phyloP scores from a whole-genome alignment of 1,140 invertebrate species.

The Brachionus manjavacas region DNA sequence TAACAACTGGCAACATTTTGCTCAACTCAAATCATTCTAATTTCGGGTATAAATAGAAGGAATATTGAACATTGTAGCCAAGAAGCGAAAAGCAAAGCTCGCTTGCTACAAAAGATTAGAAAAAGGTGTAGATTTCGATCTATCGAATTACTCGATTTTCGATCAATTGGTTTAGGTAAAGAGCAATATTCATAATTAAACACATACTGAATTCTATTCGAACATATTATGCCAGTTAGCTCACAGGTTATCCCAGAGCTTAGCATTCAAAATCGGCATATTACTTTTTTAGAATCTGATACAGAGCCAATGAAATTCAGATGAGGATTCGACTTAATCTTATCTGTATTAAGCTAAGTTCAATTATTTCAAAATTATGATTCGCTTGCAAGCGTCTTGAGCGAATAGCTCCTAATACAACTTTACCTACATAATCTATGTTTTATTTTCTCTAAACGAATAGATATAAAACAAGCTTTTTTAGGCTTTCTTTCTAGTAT shows the following conservation, averaged over 20 bases:
- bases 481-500: background rate
- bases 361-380: conserved; percentile 6
- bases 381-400: background rate
- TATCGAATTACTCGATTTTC: background rate
- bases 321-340: background rate
- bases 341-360: background rate
- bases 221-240: background rate
- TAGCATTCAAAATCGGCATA: background rate
- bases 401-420: background rate
- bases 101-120: background rate
- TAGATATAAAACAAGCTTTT: background rate
- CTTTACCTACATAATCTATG: background rate
- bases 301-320: background rate
- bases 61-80: background rate
- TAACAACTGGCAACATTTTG: background rate
- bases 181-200: background rate
- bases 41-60: background rate
- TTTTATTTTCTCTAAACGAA: background rate
- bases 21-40: background rate
- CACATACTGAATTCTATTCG: background rate
- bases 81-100: background rate
- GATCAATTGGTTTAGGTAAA: background rate
- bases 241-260: background rate
- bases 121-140: background rate
- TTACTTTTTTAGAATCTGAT: background rate